A percentile compares a stretch with the other conserved stretches of the same genome.
phyloP scores from a whole-genome alignment of 2,888 invertebrate genomes.

The Thumatha senex region DNA sequence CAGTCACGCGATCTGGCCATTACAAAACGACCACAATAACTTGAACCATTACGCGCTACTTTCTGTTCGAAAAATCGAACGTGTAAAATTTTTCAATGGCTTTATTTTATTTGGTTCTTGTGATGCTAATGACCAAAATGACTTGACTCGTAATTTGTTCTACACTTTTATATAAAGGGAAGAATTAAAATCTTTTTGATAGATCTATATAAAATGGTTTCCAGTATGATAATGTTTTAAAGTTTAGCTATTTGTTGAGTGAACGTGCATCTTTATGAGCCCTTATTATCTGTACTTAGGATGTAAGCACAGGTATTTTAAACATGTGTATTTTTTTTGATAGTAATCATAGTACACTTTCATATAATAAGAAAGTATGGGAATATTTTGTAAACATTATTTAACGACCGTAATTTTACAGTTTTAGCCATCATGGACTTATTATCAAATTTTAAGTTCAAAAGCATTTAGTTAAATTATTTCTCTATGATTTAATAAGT shows the following conservation, averaged over 20 bases:
- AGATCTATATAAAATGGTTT: conserved; percentile 23
- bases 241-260: conserved; percentile 20
- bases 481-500: too few species aligned
- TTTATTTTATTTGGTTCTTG: not conserved
- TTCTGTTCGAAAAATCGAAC: not conserved
- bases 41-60: conserved; percentile 9
- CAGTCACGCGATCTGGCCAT: conserved; percentile 49
- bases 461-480: too few species aligned
- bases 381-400: not conserved
- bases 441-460: too few species aligned
- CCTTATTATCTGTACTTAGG: conserved; percentile 18
- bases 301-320: conserved; percentile 8
- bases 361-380: conserved; percentile 7
- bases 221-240: conserved; percentile 15
- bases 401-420: too few species aligned
- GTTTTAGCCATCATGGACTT: too few species aligned
- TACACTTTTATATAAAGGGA: conserved; percentile 9
- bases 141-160: conserved; percentile 25
- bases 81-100: not conserved
- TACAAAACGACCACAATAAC: conserved; percentile 31
- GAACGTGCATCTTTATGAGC: conserved; percentile 19
- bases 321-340: conserved; percentile 3
- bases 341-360: conserved; percentile 1
- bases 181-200: conserved; percentile 12
- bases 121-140: conserved; percentile 18